A percentile compares a stretch with the other conserved stretches of the same genome.
Evolutionary conservation across 1,140 invertebrate species (phyloP).

Genomic region (Dermatophagoides farinae): DNA sequence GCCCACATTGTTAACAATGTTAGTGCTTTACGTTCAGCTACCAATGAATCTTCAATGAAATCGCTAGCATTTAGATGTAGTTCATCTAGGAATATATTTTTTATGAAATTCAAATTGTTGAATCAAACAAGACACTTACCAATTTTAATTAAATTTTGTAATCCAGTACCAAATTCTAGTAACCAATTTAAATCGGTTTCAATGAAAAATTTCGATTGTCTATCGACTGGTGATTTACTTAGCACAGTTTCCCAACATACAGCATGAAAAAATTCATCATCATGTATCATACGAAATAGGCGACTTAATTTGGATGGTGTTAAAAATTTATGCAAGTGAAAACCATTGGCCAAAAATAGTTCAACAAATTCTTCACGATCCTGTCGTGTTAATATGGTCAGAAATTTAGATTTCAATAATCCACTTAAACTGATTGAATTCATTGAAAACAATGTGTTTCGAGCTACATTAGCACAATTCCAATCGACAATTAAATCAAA

Average conservation of each 20-base stretch:
- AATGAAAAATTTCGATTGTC: conserved; percentile 18
- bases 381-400: conserved; percentile 25
- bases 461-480: conserved; percentile 28
- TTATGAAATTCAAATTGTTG: neutral
- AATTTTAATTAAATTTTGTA: conserved; percentile 25
- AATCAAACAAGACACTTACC: neutral
- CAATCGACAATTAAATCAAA: conserved; percentile 28
- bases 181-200: conserved; percentile 22
- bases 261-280: conserved; percentile 28
- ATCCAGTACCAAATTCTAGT: conserved; percentile 22
- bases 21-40: conserved; percentile 25
- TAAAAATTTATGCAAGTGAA: conserved; percentile 27
- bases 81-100: conserved; percentile 19
- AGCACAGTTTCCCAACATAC: conserved; percentile 27
- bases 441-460: conserved; percentile 26
- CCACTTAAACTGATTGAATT: conserved; percentile 20
- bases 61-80: conserved; percentile 23
- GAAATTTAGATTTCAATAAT: conserved; percentile 27
- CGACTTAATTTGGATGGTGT: conserved; percentile 23
- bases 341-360: conserved; percentile 27
- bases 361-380: conserved; percentile 30
- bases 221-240: conserved; percentile 19
- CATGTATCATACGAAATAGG: conserved; percentile 26
- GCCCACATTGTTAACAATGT: conserved; percentile 25
- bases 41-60: conserved; percentile 22